Base-by-base conservation (phyloP, 2,113 vertebrate genomes). In the Chunga burmeisteri region DNA sequence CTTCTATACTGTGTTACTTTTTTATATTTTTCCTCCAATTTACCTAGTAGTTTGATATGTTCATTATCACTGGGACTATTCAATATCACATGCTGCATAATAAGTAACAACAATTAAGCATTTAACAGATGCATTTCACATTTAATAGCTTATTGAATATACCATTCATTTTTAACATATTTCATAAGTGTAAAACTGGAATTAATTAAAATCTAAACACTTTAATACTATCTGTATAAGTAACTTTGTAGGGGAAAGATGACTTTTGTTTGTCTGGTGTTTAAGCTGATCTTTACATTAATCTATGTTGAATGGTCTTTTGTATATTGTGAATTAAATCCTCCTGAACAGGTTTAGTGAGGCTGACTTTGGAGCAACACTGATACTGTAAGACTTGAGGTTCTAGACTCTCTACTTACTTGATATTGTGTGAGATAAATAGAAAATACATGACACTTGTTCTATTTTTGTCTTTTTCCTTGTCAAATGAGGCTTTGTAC, bases 41-140 rank as follows among this genome's bases (percentile, higher is more conserved):
- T 90, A 46, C 17, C 36, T 80, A 32, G n/a, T 70, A 47, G 23
- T 67, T 90, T 74, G 25, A 52, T 94, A 42, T 44, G 16, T 83
- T 96, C 52, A 58, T 96, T 98, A 96, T 97, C 94, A 94, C 93
- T 96, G 72, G 92, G 53, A 96, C 94, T 96, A 96, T 53, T 82
- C 81, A 83, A 2, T 96, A 75, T 81, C 65, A 67, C n/a, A 10
- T 49, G 63, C 85, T 90, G 61, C 42, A 9, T 95, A 83, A 82
- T 75, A 90, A 93, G 59, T 93, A 95, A 95, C 93, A 93, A 32
- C 34, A 88, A 78, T 72, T 93, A 90, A 70, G 42, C 47, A 49
- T 89, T 94, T 96, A 90, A 94, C 77, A 82, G 32, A 77, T 70
- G 34, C 62, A 74, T 26, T 77, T 96, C 49, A 56, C 30, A 11